Evolutionary conservation across 2,113 vertebrate genomes (phyloP), one percentile per base, ranked within the genome.

Genomic region (Pristiophorus japonicus): DNA sequence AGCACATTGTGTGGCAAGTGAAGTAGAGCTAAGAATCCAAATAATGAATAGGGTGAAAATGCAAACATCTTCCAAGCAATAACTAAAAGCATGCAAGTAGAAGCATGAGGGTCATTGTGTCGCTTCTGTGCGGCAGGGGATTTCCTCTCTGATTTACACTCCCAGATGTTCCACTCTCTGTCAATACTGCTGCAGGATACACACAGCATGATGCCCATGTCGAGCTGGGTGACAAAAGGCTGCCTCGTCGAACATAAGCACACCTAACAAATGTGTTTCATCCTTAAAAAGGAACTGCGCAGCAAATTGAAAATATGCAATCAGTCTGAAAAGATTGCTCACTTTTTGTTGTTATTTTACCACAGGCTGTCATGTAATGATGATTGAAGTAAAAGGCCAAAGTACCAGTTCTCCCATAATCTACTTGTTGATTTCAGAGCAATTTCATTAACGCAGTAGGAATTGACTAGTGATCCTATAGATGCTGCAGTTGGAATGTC

Each of bases 81-180:
- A 24, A 66, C 16, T 42, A 66, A 45, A 94, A 27, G 63, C 42
- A 94, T 27, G n/a, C 62, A 94, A 45, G 91, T 3, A 18, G 63
- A 94, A 63, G 87, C 51, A 59, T 16, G 12, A 90, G 87, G 55
- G 91, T 94, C 65, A 66, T 94, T 67, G 63, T 94, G 65, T 30
- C 38, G 45, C 38, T 94, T 66, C 91, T 94, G n/a, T 94, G 91
- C 91, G 66, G 62, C 62, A 66, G 91, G 59, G 62, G n/a, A 66
- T 94, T 45, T 94, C 38, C 38, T 42, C 91, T 67, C 63, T 94
- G 55, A 63, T 92, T 62, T 92, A 22, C 59, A n/a, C 51, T 30
- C 87, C 87, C 87, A 90, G 87, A 90, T 90, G 87, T 90, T 90
- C 11, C 87, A 90, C 51, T 59, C 87, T 55, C 38, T 16, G 10